Base-by-base conservation (phyloP, 2,888 invertebrate genomes). In the Mythimna albipuncta region DNA sequence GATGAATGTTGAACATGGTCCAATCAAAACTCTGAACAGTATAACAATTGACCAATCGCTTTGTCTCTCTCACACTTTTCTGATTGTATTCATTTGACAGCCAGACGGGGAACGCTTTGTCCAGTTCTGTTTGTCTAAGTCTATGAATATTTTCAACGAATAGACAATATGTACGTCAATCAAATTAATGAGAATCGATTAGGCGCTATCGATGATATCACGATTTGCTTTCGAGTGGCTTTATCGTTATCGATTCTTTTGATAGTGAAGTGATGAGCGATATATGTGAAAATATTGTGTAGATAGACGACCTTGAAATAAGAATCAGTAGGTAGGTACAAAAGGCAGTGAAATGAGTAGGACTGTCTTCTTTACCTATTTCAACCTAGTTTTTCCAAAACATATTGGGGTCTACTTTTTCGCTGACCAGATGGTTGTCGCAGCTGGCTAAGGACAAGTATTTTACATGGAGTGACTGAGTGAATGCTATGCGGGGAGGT, bases 151-250 rank as follows among this genome's bases (percentile, higher is more conserved):
- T 64, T 35, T 47, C 44, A 32, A 69, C 19, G 38, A 62, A 35
- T 21, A 61, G 61, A 77, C 72, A 82, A 67, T 75, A 82, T 69
- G 57, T 41, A 63, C 69, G 72, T 81, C 84, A 66, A 65, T 83
- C 84, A 80, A 19, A 38, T 64, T 75, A 83, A 81, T 75, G 59
- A 72, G 71, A 70, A 69, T 72, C 74, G 75, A 69, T 79, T 71
- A 77, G 65, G 66, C 50, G 71, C 59, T 82, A 79, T 83, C 79
- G 59, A 55, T 74, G 57, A 54, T 75, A 83, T 62, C 72, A 50
- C 57, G n/a, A 73, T 77, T 77, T 58, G 64, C 41, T 78, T 72
- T 72, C 58, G 55, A 75, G 65, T 64, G 59, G 52, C 32, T 67
- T 77, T 69, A 75, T 83, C 80, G 61, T 64, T 75, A 83, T 72